Evolutionary conservation across 2,797 vertebrate genomes (phyloP).

Genomic region (Anas flavirostris): DNA sequence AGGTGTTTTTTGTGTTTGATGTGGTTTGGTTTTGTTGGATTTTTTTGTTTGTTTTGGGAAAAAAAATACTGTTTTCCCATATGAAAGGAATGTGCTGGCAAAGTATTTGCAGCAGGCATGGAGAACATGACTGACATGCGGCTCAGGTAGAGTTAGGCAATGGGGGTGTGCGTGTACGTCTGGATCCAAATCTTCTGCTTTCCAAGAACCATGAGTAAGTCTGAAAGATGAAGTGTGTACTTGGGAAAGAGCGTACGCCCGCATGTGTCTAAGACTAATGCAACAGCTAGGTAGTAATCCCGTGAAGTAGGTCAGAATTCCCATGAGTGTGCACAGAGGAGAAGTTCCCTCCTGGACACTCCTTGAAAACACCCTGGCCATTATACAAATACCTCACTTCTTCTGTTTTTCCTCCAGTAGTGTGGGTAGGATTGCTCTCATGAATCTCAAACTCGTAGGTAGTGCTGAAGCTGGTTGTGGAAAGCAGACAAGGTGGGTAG

Average conservation of each 20-base stretch:
- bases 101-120: background rate
- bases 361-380: background rate
- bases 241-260: background rate
- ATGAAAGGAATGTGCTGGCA: background rate
- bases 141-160: too few relatives aligned
- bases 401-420: background rate
- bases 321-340: background rate
- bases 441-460: background rate
- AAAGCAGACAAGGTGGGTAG: background rate
- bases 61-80: background rate
- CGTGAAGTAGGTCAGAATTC: background rate
- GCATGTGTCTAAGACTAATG: background rate
- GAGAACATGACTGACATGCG: background rate
- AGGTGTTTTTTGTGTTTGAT: too few relatives aligned
- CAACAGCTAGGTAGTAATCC: background rate
- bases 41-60: background rate
- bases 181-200: background rate
- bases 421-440: background rate
- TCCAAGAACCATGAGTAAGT: background rate
- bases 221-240: background rate
- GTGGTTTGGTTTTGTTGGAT: too few relatives aligned
- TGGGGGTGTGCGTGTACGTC: background rate
- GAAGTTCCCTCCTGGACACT: background rate
- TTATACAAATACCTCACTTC: accelerated
- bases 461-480: background rate